These are phyloP conservation scores for Lerema accius DNA, from an alignment of 1,140 invertebrate species.

Conservation along the genomic window DNA sequence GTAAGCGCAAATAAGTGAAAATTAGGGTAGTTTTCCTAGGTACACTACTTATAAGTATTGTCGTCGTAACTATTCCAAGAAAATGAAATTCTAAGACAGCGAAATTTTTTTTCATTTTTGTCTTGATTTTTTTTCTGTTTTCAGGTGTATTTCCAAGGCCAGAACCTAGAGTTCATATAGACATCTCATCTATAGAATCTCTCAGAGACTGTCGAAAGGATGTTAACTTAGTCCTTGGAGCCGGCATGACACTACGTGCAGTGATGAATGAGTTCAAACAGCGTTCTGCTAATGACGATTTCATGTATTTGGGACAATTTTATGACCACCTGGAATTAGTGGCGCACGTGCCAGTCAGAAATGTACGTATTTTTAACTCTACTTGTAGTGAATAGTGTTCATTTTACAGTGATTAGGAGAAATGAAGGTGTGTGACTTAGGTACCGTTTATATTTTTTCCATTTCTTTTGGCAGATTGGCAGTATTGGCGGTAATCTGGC, in stretches of 20 bases:
- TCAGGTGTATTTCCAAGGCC: slow-evolving; percentile 58
- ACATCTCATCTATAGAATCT: slow-evolving; percentile 84
- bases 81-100: no score
- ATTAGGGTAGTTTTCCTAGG: no score
- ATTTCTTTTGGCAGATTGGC: slow-evolving; percentile 82
- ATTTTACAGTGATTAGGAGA: no score
- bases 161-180: slow-evolving; percentile 56
- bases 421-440: no score
- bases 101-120: neutral
- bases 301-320: slow-evolving; percentile 77
- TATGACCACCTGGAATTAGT: slow-evolving; percentile 86
- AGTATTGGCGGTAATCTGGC: slow-evolving; percentile 91
- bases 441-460: slow-evolving; percentile 1
- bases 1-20: slow-evolving; percentile 59
- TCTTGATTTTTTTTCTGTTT: slow-evolving; percentile 31
- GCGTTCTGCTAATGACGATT: slow-evolving; percentile 77
- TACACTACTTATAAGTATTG: no score
- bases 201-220: slow-evolving; percentile 83
- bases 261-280: slow-evolving; percentile 85
- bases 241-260: slow-evolving; percentile 85
- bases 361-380: slow-evolving; percentile 86
- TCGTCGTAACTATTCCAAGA: no score
- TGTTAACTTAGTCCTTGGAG: slow-evolving; percentile 84
- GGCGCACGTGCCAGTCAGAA: slow-evolving; percentile 88
- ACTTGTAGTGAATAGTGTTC: no score